Evolutionary conservation across 1,140 invertebrate genomes (phyloP).

Genomic region (Prorops nasuta): DNA sequence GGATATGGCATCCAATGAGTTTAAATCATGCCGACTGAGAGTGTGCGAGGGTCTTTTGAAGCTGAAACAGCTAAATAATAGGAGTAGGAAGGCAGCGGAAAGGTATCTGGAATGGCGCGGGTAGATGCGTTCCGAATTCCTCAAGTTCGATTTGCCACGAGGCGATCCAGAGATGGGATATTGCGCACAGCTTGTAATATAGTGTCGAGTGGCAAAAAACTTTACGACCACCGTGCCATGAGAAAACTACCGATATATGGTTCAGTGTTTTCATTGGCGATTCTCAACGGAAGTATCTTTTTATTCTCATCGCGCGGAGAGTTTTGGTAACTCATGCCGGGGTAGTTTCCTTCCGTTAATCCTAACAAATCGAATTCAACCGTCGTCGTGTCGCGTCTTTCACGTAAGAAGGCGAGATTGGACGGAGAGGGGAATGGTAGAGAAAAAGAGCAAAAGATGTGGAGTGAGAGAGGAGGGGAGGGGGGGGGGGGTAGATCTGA

Average conservation of each 20-base stretch:
- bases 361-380: conserved; percentile 55
- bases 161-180: too few species aligned
- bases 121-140: conserved; percentile 10
- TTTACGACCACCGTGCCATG: too few species aligned
- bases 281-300: too few species aligned
- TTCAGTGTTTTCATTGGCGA: too few species aligned
- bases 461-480: conserved; percentile 7
- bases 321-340: too few species aligned
- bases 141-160: conserved; percentile 27
- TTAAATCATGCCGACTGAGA: conserved; percentile 48
- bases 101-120: background rate
- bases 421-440: too few species aligned
- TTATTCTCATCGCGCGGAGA: too few species aligned
- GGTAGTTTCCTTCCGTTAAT: conserved; percentile 39
- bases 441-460: background rate
- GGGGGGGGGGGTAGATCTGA: conserved; percentile 1
- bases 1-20: conserved; percentile 51
- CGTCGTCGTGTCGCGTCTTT: conserved; percentile 36
- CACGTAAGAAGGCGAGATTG: conserved; percentile 21
- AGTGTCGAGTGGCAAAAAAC: too few species aligned
- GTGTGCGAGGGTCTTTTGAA: conserved; percentile 12
- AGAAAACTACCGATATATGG: too few species aligned
- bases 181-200: too few species aligned
- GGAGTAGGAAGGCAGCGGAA: conserved; percentile 23
- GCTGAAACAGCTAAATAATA: conserved; percentile 24